Percentiles rank a stretch among this genome's conserved stretches.
Conservation (phyloP, 2,888 invertebrate genomes). For the Drymonia ruficornis region DNA sequence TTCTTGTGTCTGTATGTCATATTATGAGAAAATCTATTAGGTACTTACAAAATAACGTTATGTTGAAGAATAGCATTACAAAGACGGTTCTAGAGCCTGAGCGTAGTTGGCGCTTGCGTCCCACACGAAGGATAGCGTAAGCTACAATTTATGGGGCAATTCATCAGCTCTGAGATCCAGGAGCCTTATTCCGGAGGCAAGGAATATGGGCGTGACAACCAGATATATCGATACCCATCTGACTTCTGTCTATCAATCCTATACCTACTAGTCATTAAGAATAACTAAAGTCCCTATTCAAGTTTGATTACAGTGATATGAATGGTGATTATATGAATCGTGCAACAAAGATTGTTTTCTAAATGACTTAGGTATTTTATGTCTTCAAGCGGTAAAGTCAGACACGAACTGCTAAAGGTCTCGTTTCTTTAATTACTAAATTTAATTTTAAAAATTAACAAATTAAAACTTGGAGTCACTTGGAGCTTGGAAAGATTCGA, state of each 20-base stretch:
- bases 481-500: not conserved
- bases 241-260: constrained; percentile 5
- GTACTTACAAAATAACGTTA: constrained; percentile 23
- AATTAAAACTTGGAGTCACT: not conserved
- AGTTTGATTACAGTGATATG: no score
- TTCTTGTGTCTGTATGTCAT: not conserved
- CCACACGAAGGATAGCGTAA: constrained; percentile 51
- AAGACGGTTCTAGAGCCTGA: constrained; percentile 44
- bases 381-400: no score
- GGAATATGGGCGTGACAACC: constrained; percentile 40
- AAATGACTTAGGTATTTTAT: no score
- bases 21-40: constrained; percentile 18
- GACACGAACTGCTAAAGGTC: no score
- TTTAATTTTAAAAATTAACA: not conserved
- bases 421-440: not conserved
- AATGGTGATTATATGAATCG: no score
- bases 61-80: constrained; percentile 40
- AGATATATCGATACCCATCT: constrained; percentile 41
- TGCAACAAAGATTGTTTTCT: no score
- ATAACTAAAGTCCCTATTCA: no score
- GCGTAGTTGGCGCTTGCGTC: constrained; percentile 36
- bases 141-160: constrained; percentile 63
- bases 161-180: constrained; percentile 56
- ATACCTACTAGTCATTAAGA: not conserved
- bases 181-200: constrained; percentile 45